Percentiles rank a stretch among this genome's conserved stretches.
These are phyloP conservation scores for Electrona antarctica DNA, from an alignment of 2,113 vertebrate genomes.

Conservation along the genomic window DNA sequence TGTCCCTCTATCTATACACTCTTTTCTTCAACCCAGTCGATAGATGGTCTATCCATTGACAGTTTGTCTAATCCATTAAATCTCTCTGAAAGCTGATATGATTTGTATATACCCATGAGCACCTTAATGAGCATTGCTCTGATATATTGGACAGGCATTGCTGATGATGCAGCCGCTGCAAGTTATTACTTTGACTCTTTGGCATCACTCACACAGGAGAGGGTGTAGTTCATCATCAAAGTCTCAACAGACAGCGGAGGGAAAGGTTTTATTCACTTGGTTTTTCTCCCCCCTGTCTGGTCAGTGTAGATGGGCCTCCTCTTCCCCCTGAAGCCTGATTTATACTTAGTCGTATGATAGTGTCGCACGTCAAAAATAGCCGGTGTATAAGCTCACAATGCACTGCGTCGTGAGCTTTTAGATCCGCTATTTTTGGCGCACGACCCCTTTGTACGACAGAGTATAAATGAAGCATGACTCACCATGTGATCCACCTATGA, in stretches of 20 bases:
- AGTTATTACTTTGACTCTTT: slow-evolving; percentile 66
- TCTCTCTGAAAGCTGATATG: slow-evolving; percentile 50
- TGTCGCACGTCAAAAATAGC: no score
- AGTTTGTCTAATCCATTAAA: slow-evolving; percentile 48
- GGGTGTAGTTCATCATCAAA: slow-evolving; percentile 58
- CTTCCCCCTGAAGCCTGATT: slow-evolving; percentile 6
- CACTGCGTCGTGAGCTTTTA: no score
- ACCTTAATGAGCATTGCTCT: slow-evolving; percentile 61
- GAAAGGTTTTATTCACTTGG: slow-evolving; percentile 62
- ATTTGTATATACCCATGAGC: slow-evolving; percentile 62
- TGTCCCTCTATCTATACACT: background rate
- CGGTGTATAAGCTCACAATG: no score
- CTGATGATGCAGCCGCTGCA: slow-evolving; percentile 71
- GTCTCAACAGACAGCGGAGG: slow-evolving; percentile 44
- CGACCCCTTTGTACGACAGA: no score
- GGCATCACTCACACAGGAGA: slow-evolving; percentile 54
- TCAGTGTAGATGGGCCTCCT: slow-evolving; percentile 41
- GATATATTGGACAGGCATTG: slow-evolving; percentile 70
- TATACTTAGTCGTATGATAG: no score
- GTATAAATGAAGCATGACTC: slow-evolving; percentile 4
- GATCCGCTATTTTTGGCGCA: no score
- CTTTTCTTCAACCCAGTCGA: slow-evolving; percentile 7
- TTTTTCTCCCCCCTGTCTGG: slow-evolving; percentile 38
- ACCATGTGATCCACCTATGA: slow-evolving; percentile 40
- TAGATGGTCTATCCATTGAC: slow-evolving; percentile 42